Evolutionary conservation across 2,888 invertebrate species (phyloP), one percentile per base, ranked within the genome.

Genomic region (Lasiommata megera): DNA sequence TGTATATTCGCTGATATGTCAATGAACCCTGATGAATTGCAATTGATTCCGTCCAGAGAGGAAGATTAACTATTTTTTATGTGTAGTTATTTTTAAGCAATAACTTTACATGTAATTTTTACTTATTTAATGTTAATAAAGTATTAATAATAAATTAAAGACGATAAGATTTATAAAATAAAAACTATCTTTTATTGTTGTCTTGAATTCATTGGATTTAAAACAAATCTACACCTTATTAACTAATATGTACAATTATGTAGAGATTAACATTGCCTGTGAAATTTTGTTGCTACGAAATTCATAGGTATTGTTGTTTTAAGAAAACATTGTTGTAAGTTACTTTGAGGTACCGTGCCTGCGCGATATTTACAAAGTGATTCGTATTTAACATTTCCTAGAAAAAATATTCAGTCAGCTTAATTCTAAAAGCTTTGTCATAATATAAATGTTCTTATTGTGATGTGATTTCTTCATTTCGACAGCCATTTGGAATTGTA

Each of bases 101-200:
- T 48, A 48, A 23, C 16, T 23, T 36, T 37, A 23, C 37, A 37
- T 48, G 5, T 36, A n/a, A 14, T 37, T 31, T 31, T 31, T 46
- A 46, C 6, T 37, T 47, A 34, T 34, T 34, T 34, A 34, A 34
- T 34, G 34, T 47, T 47, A 36, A 17, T 36, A 48, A 37, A 34
- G 36, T 48, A 23, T 37, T 12, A 48, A 48, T 37, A 37, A 34
- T 48, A 48, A 48, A 48, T 48, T 48, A 48, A 48, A 48, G 23
- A 48, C 37, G 1, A 14, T 44, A 31, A 16, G 46, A 46, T 31
- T 46, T 16, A 17, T 1, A 14, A 31, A 31, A 31, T 2, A 5
- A 23, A 2, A 43, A 28, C n/a, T n/a, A 3, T 3, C 14, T 9
- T 44, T 37, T 44, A 44, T 44, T 44, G 28, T 44, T 23, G 6